Base-by-base conservation (phyloP, 37 sponge, comb jelly and placozoan species). In the Ephydatia muelleri region DNA sequence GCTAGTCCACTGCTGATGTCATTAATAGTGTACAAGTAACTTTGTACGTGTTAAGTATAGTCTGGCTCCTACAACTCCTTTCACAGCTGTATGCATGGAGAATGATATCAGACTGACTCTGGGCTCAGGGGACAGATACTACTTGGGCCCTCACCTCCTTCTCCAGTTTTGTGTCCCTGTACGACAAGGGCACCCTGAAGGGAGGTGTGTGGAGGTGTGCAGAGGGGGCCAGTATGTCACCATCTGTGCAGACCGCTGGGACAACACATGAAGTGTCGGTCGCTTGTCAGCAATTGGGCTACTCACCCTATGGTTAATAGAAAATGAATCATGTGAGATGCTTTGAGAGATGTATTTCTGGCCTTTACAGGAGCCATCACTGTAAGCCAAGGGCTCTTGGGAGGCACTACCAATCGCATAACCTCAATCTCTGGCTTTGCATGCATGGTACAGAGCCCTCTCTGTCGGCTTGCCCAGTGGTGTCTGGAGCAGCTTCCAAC, bases 131-230 rank as follows among this genome's bases (percentile, higher is more conserved):
- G 19, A 57, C 57, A 57, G 1, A 21, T 57, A 57, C 16, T 57
- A 57, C 57, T 14, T 57, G 57, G 57, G 57, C n/a, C 9, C 57
- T 57, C 57, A 57, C 57, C 1, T 57, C 57, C 57, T 57, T 57
- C 12, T 57, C 57, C 19, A 57, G 57, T 1, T 57, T 57, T 57
- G 19, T 13, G 16, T 57, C 57, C 12, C 57, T 57, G 57, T 57
- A 57, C 16, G 57, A 57, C 81, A 77, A 77, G 26, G 77, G 40
- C 29, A 4, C 37, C 29, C 57, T 80, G 31, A 36, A 39, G 39
- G 49, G 34, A 70, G 86, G 86, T 70, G 48, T 79, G 86, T 86
- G 9, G 86, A 86, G 57, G 74, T 86, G 23, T 86, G 86, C 64
- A 72, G 35, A 26, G 6, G 28, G 34, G 79, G 70, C 32, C 26